Conservation (phyloP, 1,140 invertebrate genomes). For the Drosophila mauritiana region DNA sequence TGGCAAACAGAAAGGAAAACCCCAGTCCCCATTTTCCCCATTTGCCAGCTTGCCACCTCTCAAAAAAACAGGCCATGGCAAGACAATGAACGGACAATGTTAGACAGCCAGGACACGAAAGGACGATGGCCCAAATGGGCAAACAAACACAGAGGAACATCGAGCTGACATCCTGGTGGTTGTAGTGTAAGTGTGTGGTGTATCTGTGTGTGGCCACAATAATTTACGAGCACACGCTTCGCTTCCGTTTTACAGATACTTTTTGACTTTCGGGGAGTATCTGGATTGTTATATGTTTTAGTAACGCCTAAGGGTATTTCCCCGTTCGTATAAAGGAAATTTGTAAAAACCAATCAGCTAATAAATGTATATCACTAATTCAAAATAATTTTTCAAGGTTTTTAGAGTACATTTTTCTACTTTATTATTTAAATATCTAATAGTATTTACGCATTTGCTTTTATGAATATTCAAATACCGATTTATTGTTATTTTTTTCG, state of each 20-base stretch:
- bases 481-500: slow-evolving; percentile 16
- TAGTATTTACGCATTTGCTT: slow-evolving; percentile 11
- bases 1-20: slow-evolving; percentile 48
- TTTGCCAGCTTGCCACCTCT: slow-evolving; percentile 18
- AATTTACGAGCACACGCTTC: slow-evolving; percentile 80
- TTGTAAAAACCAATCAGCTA: no score
- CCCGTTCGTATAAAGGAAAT: background rate
- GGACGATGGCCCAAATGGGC: slow-evolving; percentile 78
- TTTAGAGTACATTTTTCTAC: background rate
- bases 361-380: background rate
- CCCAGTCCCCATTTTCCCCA: slow-evolving; percentile 3
- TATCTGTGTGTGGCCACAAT: slow-evolving; percentile 56
- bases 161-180: slow-evolving; percentile 28
- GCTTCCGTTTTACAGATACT: slow-evolving; percentile 42
- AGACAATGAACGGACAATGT: slow-evolving; percentile 54
- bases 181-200: slow-evolving; percentile 13
- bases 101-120: slow-evolving; percentile 65
- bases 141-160: slow-evolving; percentile 46
- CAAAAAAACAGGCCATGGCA: slow-evolving; percentile 55
- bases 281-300: background rate
- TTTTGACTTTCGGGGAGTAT: slow-evolving; percentile 11
- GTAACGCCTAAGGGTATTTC: background rate
- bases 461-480: slow-evolving; percentile 17
- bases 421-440: background rate
- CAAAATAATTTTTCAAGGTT: background rate